Percentiles rank a stretch among this genome's conserved stretches.
phyloP scores from a whole-genome alignment of 2,113 vertebrate species.

The Odontophorus gujanensis region DNA sequence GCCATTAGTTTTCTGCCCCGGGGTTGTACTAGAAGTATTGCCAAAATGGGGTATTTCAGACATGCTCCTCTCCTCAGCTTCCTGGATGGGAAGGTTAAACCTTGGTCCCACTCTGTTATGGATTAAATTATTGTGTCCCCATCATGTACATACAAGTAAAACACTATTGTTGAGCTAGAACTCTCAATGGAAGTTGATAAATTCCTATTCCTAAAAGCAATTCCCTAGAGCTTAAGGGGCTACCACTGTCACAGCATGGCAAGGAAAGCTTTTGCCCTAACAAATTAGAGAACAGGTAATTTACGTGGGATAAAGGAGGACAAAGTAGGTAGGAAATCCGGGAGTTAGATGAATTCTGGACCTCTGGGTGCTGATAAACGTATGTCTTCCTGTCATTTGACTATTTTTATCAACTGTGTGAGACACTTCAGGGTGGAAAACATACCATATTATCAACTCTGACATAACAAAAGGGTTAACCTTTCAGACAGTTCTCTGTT shows the following conservation, averaged over 20 bases:
- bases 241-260: neutral
- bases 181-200: neutral
- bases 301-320: neutral
- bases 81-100: neutral
- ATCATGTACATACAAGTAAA: fast-evolving
- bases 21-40: neutral
- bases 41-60: neutral
- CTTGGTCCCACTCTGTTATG: fast-evolving
- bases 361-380: neutral
- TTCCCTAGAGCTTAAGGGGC: neutral
- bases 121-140: neutral
- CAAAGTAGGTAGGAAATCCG: neutral
- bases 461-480: neutral
- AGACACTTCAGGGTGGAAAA: neutral
- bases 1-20: neutral
- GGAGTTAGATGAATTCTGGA: neutral
- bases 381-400: neutral
- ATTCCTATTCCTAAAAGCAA: neutral
- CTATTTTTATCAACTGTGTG: neutral
- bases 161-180: neutral
- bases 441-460: neutral
- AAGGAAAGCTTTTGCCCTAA: neutral
- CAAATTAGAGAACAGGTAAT: neutral
- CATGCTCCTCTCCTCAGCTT: neutral
- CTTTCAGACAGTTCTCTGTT: neutral